Evolutionary conservation across 30 jellyfish, hydroid and myxozoan species (phyloP).

Genomic region (Pseudorhiza aurosa): DNA sequence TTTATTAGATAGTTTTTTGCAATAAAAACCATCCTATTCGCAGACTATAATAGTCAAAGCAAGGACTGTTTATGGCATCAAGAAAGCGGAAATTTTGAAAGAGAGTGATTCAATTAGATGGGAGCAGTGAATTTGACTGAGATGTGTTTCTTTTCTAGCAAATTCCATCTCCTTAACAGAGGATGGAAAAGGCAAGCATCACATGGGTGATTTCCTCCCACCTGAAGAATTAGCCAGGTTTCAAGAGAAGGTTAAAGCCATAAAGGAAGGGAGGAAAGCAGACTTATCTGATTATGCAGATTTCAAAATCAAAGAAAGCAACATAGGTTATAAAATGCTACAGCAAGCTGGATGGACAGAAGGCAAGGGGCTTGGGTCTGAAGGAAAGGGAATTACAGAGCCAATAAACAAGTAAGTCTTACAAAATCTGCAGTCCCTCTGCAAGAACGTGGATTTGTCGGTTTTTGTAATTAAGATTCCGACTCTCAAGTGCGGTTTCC

Average conservation of each 20-base stretch:
- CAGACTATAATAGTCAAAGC: too few relatives aligned
- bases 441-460: too few relatives aligned
- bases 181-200: constrained; percentile 83
- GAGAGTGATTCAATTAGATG: too few relatives aligned
- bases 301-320: constrained; percentile 74
- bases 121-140: too few relatives aligned
- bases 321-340: constrained; percentile 86
- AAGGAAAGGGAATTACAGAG: constrained; percentile 84
- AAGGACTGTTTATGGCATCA: too few relatives aligned
- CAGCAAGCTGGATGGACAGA: constrained; percentile 98
- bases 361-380: constrained; percentile 93
- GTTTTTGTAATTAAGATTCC: too few relatives aligned
- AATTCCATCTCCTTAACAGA: constrained; percentile 69
- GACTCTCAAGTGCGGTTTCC: too few relatives aligned
- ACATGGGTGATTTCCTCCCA: constrained; percentile 89
- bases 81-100: too few relatives aligned
- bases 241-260: constrained; percentile 89
- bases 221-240: constrained; percentile 90
- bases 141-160: constrained; percentile 58
- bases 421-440: too few relatives aligned
- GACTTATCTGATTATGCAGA: constrained; percentile 94
- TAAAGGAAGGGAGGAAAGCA: constrained; percentile 89
- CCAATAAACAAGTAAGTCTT: constrained; percentile 85
- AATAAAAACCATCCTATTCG: too few relatives aligned
- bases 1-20: too few relatives aligned